Evolutionary conservation across 2,797 vertebrate species (phyloP), one percentile per base, ranked within the genome.

Genomic region (Eulemur albifrons): DNA sequence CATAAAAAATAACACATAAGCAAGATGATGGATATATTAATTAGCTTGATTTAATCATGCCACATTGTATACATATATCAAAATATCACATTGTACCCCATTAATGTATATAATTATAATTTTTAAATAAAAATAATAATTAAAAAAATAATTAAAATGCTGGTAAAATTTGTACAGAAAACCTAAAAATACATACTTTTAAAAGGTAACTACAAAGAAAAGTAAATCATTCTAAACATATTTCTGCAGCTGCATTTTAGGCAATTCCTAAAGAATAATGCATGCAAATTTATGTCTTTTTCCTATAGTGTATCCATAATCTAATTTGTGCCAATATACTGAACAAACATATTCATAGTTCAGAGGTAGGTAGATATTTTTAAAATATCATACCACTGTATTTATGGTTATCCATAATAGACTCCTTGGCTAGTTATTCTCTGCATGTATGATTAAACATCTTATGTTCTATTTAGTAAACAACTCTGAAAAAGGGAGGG

Each of bases 191-290:
- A n/a, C 0, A 0, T 76, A 18, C 30, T 90, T 95, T 76, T 50
- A 82, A 96, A 96, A 81, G 52, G 3, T 32, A 90, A 86, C 4
- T 90, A 14, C 63, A 95, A 96, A 76, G 52, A 43, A 57, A 92
- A 94, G 0, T 7, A 80, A 81, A 48, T 69, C 12, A 40, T 63
- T 59, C 52, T 61, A 93, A 96, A 88, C 43, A 92, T 40, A 88
- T 84, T 67, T 94, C n/a, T 73, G 27, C 1, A 65, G 11, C 8
- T 23, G 5, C 25, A 43, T 86, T 3, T 88, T 59, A 65, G 76
- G 10, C 27, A 89, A 43, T 90, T 38, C 12, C 81, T 81, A 69
- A 89, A 92, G 40, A 97, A 48, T 0, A 85, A 69, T n/a, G 5
- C 15, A 0, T 35, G 1, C 73, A 35, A 96, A 86, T 91, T 59